phyloP scores from a whole-genome alignment of 2,797 vertebrate species.

The Microctenopoma steveboyesi region DNA sequence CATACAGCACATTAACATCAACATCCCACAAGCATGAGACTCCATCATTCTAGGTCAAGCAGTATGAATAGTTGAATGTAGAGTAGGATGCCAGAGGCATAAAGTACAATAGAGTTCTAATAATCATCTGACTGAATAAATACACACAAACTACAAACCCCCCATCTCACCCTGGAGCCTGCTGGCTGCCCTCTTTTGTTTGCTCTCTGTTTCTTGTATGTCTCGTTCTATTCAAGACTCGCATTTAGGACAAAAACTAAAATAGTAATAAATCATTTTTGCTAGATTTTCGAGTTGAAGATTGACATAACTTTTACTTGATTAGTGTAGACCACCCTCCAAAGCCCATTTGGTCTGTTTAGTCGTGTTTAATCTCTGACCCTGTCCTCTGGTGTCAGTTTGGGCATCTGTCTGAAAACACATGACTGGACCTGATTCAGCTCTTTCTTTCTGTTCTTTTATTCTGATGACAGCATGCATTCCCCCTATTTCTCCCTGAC shows the following conservation, averaged over 20 bases:
- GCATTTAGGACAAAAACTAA: constrained; percentile 4
- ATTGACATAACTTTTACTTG: constrained; percentile 16
- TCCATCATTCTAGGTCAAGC: constrained; percentile 61
- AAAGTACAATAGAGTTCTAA: constrained; percentile 65
- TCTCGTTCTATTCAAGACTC: constrained; percentile 32
- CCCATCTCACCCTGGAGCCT: constrained; percentile 38
- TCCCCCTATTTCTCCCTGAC: constrained; percentile 70
- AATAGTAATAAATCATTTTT: neutral
- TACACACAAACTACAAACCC: constrained; percentile 52
- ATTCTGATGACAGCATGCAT: constrained; percentile 85
- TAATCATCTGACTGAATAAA: constrained; percentile 69
- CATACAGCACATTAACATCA: constrained; percentile 3
- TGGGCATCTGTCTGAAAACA: constrained; percentile 66
- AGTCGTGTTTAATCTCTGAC: constrained; percentile 32
- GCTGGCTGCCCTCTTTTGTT: constrained; percentile 40
- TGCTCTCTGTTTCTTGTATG: constrained; percentile 18
- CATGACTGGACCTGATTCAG: constrained; percentile 82
- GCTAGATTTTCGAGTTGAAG: constrained; percentile 26
- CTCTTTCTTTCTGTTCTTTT: constrained; percentile 78
- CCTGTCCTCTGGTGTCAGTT: constrained; percentile 44
- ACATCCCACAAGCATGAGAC: constrained; percentile 24
- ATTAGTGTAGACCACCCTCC: constrained; percentile 4
- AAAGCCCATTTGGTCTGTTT: constrained; percentile 28
- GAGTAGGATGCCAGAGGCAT: constrained; percentile 59
- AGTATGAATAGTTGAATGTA: constrained; percentile 61